Evolutionary conservation across 2,888 invertebrate species (phyloP), one percentile per base, ranked within the genome.

Genomic region (Cordilura impudica): DNA sequence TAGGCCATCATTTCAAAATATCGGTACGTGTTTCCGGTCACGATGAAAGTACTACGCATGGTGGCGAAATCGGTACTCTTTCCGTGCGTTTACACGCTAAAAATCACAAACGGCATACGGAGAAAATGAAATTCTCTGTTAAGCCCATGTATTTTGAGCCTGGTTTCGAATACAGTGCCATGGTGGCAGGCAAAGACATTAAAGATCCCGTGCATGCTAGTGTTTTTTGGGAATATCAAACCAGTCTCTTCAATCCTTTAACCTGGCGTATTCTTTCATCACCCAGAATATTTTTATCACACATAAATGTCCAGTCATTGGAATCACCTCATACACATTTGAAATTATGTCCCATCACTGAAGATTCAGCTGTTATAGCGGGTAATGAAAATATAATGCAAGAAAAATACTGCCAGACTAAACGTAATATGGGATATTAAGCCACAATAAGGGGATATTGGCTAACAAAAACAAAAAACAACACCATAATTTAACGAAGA

Each of bases 1-100:
- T 89, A 96, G 96, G 93, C 84, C 93, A 93, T 4, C 96, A 97
- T 86, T 97, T 96, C 85, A 92, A 93, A 85, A 91, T 97, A 8
- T 93, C 92, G 0, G 91, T 96, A 14, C 93, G 93, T 81, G 93
- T 97, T 53, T 95, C 96, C 0, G 93, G 93, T 81, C 93, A 94
- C 0, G 91, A 93, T 19, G 94, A 94, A 83, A 95, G 95, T 85
- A 88, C 91, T 66, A 88, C 90, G 3, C 95, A 96, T 85, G 95
- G 95, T 0, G 95, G 96, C 0, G 96, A 96, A 87, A 92, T 95
- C 2, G 96, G 96, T 1, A 93, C 93, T 80, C 91, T 96, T 3
- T 91, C 92, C 0, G 90, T 96, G 12, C 92, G 92, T 0, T 90
- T 95, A 29, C 92, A 94, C 63, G 93, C 93, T 47, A 91, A 92